These are phyloP conservation scores for Cochlearius cochlearius DNA, from an alignment of 2,113 vertebrate species.

Conservation along the genomic window DNA sequence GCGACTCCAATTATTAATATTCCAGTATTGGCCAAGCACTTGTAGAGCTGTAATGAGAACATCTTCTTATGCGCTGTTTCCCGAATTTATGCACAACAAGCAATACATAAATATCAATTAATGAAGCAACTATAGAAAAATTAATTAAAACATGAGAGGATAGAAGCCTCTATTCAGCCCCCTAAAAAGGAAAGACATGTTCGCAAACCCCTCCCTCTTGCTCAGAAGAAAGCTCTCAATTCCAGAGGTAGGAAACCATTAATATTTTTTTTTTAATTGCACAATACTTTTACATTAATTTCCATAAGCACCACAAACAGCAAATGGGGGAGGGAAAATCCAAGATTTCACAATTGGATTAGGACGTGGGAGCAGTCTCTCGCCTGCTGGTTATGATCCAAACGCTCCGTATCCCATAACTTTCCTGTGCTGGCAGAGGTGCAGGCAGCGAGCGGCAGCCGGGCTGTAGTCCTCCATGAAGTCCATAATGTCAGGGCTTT, in stretches of 20 bases:
- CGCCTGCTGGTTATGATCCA: background rate
- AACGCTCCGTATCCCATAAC: background rate
- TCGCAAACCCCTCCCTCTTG: slow-evolving; percentile 20
- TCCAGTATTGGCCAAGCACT: slow-evolving; percentile 41
- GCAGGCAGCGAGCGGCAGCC: background rate
- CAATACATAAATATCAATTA: slow-evolving; percentile 72
- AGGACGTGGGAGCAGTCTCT: background rate
- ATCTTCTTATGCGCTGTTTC: slow-evolving; percentile 35
- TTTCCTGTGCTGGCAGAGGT: background rate
- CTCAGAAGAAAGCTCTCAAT: slow-evolving; percentile 20
- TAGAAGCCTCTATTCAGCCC: slow-evolving; percentile 36
- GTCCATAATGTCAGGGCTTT: background rate
- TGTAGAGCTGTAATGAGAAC: slow-evolving; percentile 55
- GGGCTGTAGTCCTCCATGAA: background rate
- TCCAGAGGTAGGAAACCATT: slow-evolving; percentile 43
- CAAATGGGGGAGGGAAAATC: background rate
- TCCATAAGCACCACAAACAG: slow-evolving; percentile 2
- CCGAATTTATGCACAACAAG: slow-evolving; percentile 65
- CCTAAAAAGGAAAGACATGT: background rate
- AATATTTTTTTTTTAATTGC: slow-evolving; percentile 49
- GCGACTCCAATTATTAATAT: slow-evolving; percentile 27
- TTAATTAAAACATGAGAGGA: slow-evolving; percentile 66
- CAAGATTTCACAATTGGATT: slow-evolving; percentile 5
- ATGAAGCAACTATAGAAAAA: slow-evolving; percentile 64
- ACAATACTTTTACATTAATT: slow-evolving; percentile 51